Evolutionary conservation across 92 coral and sea anemone genomes (phyloP), one percentile per base, ranked within the genome.

Genomic region (Hydrozoanthus gracilis): DNA sequence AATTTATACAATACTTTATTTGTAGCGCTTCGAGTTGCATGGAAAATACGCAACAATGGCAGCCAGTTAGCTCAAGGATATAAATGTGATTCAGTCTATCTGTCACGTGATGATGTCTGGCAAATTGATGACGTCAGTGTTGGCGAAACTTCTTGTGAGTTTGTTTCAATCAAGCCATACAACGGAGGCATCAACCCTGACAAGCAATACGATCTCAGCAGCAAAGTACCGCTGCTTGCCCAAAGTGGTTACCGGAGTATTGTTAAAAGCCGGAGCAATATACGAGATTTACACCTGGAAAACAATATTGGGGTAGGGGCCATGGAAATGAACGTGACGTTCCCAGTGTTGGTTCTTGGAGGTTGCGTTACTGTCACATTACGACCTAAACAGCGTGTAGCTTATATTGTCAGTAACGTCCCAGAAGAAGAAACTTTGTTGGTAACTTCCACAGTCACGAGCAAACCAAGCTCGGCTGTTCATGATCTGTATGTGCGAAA

Each of bases 21-120:
- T 66, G 60, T 78, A 92, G 97, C 78, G 65, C 62, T 92, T 6
- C 67, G 82, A 14, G 86, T 92, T 17, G 67, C 68, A 67, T 94
- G 97, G 97, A 84, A 54, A 45, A 76, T 94, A 82, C 79, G 95
- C 27, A 94, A 94, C 88, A 94, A 94, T 67, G 97, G 97, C 49
- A 92, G 93, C 76, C 89, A 67, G 82, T 66, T 20, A 12, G 91
- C 91, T 8, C 86, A 82, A 56, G 97, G 97, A 13, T 94, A 92
- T 77, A 92, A 92, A 82, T 94, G 97, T 71, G 97, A 94, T 87
- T 71, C 93, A 45, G 90, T 88, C 9, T 92, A 92, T 87, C 83
- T 94, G 3, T 94, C 97, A 10, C 83, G 82, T 16, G 97, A 94
- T 88, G 95, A 90, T 35, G 64, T 20, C 18, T 92, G 95, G 95